Evolutionary conservation across 2,797 vertebrate genomes (phyloP).

Genomic region (Podargus strigoides): DNA sequence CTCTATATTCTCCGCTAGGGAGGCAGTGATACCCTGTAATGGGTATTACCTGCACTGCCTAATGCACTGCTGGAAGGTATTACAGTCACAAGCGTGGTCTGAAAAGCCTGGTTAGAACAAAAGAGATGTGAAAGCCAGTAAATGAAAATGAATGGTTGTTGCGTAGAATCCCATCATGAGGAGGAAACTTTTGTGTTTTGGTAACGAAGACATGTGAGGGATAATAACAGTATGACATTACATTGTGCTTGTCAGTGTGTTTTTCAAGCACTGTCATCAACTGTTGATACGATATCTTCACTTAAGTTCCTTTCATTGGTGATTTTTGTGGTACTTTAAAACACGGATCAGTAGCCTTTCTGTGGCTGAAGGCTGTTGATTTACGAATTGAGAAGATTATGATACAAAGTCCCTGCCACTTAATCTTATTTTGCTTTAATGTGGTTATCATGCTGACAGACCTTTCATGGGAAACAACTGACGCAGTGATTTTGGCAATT

Average conservation of each 20-base stretch:
- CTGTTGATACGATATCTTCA: rapidly evolving
- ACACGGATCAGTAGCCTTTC: neutral
- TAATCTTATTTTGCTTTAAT: neutral
- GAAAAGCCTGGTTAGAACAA: neutral
- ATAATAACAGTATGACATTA: neutral
- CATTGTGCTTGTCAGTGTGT: neutral
- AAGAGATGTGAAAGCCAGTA: neutral
- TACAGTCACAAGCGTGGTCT: neutral
- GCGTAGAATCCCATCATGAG: neutral
- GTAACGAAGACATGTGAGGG: neutral
- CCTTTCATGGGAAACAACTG: neutral
- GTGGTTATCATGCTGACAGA: neutral
- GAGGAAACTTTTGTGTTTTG: neutral
- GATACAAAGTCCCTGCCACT: neutral
- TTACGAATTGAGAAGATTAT: neutral
- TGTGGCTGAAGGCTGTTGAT: neutral
- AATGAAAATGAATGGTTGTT: neutral
- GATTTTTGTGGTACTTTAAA: neutral
- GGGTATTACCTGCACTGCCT: neutral
- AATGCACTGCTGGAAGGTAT: neutral
- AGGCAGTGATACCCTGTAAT: neutral
- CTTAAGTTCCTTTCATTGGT: neutral
- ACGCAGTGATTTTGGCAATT: neutral
- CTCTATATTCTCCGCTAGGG: neutral
- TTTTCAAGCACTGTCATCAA: neutral